Base-by-base conservation (phyloP, 2,797 vertebrate species). In the Uromys caudimaculatus region DNA sequence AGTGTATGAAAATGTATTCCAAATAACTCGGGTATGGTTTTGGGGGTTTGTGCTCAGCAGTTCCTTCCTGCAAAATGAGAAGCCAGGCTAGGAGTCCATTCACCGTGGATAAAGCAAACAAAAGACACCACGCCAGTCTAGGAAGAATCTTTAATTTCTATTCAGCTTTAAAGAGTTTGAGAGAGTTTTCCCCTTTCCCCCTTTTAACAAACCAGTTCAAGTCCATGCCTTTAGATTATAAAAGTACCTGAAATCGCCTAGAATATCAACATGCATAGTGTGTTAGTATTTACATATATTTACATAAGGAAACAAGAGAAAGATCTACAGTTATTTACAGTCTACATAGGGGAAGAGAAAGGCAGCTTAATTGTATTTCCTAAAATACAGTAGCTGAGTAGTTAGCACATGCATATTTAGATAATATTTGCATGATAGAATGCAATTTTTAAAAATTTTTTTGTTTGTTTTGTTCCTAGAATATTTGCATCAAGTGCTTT, bases 211-310 rank as follows among this genome's bases (percentile, higher is more conserved):
- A 99, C 98, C 98, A 98, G 98, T 98, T 96, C 98, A 98, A 98
- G 98, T 99, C 99, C 99, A 99, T 99, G 99, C 99, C 99, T 98
- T 99, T 98, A 98, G 99, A 99, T 99, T 99, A 99, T 99, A 99
- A 99, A 99, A 99, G 99, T 99, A 99, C 99, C 99, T 99, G 99
- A 99, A 99, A 99, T 99, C 98, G 99, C 99, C 98, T 99, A 99
- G 99, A 99, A 98, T 99, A 98, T 99, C 98, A 99, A 98, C 99
- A 99, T 99, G 99, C 99, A 99, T 99, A 99, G 99, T 98, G 98
- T 98, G 99, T 99, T 98, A 98, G 97, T 99, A 99, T 99, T 99
- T 99, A 99, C 99, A 99, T 98, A 97, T 99, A 99, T 99, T 99
- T 99, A 99, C 99, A 99, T 97, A 98, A 95, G 97, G 98, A 98